Conservation (phyloP, 2,888 invertebrate species). For the Mesorhabditis sp. region DNA sequence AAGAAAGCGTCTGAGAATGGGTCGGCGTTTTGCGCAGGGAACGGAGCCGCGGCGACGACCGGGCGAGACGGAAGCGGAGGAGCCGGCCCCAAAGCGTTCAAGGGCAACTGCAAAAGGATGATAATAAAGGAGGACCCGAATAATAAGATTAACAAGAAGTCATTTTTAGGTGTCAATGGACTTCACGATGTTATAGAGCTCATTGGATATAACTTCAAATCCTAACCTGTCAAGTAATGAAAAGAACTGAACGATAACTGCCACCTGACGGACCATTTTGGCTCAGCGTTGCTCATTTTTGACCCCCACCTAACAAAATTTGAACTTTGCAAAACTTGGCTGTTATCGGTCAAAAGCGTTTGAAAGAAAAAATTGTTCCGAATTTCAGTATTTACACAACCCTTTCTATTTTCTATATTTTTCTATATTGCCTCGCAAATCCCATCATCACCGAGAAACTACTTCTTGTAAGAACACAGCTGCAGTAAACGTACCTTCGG, state of each 20-base stretch:
- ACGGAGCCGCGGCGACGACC: slow-evolving; percentile 9
- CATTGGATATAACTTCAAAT: no score
- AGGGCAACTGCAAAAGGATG: not conserved
- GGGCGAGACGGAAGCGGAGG: slow-evolving; percentile 6
- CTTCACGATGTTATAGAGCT: no score
- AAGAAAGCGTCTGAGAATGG: slow-evolving; percentile 45
- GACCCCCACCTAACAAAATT: no score
- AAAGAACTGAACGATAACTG: no score
- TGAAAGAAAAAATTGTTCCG: not conserved
- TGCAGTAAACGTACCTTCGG: slow-evolving; percentile 41
- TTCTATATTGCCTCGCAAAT: not conserved
- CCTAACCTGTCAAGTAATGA: no score
- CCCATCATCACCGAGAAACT: not conserved
- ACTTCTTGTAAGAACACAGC: not conserved
- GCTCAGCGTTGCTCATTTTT: no score
- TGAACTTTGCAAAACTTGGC: no score
- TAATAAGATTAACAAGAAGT: no score
- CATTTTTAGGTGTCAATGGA: no score
- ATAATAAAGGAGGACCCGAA: not conserved
- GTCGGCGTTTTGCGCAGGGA: slow-evolving; percentile 19
- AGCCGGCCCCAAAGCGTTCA: not conserved
- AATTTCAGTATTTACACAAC: not conserved
- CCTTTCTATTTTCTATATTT: not conserved
- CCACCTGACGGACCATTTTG: no score
- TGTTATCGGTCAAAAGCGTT: no score